Evolutionary conservation across 2,797 vertebrate species (phyloP).

Genomic region (Falco concolor): DNA sequence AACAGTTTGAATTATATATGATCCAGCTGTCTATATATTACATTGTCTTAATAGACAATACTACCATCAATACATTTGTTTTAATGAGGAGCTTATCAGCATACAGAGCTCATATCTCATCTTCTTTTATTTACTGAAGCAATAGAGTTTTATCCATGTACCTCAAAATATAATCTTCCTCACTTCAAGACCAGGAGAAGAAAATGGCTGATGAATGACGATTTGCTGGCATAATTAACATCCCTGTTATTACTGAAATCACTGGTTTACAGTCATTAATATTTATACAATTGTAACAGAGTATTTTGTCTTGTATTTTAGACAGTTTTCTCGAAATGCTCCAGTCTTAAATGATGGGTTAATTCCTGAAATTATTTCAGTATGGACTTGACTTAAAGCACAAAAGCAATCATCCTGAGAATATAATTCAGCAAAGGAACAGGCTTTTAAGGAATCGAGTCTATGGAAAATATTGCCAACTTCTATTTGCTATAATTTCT

Average conservation of each 20-base stretch:
- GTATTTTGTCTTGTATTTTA: background rate
- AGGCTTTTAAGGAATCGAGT: background rate
- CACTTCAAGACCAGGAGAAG: background rate
- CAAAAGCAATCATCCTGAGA: background rate
- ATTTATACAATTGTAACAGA: background rate
- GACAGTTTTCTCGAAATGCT: background rate
- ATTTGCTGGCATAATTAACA: background rate
- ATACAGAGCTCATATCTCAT: background rate
- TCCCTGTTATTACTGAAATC: background rate
- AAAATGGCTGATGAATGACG: background rate
- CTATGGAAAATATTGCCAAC: background rate
- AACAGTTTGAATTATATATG: slow-evolving; percentile 43
- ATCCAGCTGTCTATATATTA: slow-evolving; percentile 13
- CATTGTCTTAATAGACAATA: slow-evolving; percentile 1
- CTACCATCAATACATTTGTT: background rate
- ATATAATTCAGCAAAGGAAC: background rate
- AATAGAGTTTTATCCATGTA: background rate
- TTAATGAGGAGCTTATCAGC: slow-evolving; percentile 41
- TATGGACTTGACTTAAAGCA: background rate
- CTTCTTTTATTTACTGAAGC: slow-evolving; percentile 4
- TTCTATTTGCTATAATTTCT: background rate
- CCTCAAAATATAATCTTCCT: background rate
- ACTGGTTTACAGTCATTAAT: background rate
- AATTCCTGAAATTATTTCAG: background rate
- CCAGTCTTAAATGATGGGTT: background rate